Conservation (phyloP, 2,888 invertebrate species). For the Himalopsyche tibetana region DNA sequence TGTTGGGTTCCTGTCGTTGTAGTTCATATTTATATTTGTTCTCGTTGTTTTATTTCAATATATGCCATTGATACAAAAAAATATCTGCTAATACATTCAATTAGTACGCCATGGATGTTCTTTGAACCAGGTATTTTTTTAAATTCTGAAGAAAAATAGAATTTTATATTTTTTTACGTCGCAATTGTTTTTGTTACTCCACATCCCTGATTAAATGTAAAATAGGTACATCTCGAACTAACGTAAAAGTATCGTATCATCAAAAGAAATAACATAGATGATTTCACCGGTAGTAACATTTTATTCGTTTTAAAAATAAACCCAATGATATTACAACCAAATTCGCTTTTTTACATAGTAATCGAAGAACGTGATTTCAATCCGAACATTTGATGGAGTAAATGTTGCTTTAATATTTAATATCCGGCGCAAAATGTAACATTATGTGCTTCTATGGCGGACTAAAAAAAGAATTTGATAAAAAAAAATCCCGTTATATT, state of each 20-base stretch:
- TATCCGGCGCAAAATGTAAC: conserved; percentile 7
- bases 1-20: no score
- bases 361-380: not conserved
- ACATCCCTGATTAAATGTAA: no score
- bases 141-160: no score
- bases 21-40: no score
- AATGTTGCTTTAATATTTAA: conserved; percentile 5
- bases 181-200: no score
- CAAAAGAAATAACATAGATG: not conserved
- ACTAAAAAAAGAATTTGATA: not conserved
- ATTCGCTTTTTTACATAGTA: not conserved
- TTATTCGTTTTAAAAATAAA: not conserved
- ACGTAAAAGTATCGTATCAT: not conserved
- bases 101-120: no score
- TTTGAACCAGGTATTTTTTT: no score
- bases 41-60: no score
- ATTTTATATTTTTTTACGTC: no score
- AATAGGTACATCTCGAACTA: no score
- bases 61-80: no score
- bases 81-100: no score
- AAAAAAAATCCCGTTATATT: not conserved
- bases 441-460: not conserved
- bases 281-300: not conserved
- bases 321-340: not conserved
- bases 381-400: not conserved